phyloP scores from a whole-genome alignment of 2,113 vertebrate genomes.

The Pandion haliaetus region DNA sequence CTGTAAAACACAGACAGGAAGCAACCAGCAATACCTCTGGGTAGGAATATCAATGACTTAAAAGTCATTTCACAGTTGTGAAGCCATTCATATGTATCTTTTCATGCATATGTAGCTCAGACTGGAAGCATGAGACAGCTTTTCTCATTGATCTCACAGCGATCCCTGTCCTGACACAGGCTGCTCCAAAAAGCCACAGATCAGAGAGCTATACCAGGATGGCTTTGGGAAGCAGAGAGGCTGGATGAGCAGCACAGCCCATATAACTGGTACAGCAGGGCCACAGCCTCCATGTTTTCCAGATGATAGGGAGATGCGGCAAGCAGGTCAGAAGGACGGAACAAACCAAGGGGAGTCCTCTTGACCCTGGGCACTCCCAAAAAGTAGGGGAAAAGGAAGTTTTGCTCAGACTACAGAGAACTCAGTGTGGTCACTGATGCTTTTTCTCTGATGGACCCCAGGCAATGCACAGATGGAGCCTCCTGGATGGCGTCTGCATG shows the following conservation, averaged over 20 bases:
- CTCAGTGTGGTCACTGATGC: background rate
- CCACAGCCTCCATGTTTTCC: background rate
- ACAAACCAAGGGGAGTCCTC: background rate
- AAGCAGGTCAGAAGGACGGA: background rate
- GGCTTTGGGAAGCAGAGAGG: background rate
- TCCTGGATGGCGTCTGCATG: background rate
- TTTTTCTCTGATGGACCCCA: background rate
- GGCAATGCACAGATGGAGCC: background rate
- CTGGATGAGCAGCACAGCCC: background rate
- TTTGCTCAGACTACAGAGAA: background rate
- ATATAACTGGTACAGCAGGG: background rate
- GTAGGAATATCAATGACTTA: background rate
- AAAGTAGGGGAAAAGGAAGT: background rate
- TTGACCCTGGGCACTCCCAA: background rate
- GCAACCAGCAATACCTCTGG: background rate
- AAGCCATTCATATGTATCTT: background rate
- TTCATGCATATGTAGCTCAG: background rate
- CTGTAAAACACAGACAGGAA: background rate
- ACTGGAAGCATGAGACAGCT: background rate
- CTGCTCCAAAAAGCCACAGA: background rate
- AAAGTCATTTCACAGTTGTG: background rate
- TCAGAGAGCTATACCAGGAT: background rate
- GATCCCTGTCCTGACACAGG: background rate
- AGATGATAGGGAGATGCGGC: background rate
- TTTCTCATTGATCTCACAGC: background rate